Evolutionary conservation across 1,140 invertebrate species (phyloP).

Genomic region (Leguminivora glycinivorella): DNA sequence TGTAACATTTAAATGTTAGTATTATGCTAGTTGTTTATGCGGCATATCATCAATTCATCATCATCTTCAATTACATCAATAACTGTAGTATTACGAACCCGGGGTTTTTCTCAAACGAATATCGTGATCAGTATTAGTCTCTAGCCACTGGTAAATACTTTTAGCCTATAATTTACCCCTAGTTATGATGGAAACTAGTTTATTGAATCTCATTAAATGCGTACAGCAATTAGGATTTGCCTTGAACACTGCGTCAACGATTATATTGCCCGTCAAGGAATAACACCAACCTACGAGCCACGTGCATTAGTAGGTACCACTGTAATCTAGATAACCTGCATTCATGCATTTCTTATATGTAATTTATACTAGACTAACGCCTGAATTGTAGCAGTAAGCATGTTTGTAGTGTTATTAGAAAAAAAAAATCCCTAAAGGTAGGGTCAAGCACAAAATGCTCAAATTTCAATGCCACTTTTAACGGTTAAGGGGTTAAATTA

Average conservation of each 20-base stretch:
- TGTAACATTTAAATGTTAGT: too few species aligned
- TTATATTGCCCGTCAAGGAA: slow-evolving; percentile 26
- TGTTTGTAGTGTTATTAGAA: too few species aligned
- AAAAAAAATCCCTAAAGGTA: too few species aligned
- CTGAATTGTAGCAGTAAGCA: too few species aligned
- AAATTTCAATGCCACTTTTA: too few species aligned
- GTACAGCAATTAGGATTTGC: slow-evolving; percentile 57
- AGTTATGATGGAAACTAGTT: slow-evolving; percentile 49
- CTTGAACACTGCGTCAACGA: slow-evolving; percentile 53
- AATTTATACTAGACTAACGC: too few species aligned
- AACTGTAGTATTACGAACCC: neutral
- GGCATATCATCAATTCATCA: neutral
- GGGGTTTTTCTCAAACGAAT: slow-evolving; percentile 25
- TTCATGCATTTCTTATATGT: too few species aligned
- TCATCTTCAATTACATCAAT: neutral
- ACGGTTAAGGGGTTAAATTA: too few species aligned
- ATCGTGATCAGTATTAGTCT: neutral
- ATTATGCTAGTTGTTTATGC: neutral
- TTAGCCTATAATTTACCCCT: slow-evolving; percentile 46
- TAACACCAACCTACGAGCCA: neutral
- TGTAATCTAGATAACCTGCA: neutral
- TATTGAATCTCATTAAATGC: slow-evolving; percentile 50
- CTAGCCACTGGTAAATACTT: neutral
- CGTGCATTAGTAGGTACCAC: neutral
- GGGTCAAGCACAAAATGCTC: too few species aligned